phyloP scores from a whole-genome alignment of 2,113 vertebrate genomes.

The Ramphastos sulfuratus region DNA sequence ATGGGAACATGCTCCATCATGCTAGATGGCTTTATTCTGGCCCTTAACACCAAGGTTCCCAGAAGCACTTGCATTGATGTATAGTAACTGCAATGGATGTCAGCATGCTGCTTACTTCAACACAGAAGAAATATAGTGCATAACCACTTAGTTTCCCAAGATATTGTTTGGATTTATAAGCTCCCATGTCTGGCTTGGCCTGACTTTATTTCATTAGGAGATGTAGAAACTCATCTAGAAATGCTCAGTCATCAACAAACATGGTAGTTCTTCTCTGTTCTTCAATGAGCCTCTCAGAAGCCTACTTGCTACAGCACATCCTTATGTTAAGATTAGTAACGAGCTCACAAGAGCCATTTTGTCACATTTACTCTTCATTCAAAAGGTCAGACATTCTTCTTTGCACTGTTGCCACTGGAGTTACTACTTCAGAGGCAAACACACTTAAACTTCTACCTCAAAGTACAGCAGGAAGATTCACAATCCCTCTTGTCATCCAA shows the following conservation, averaged over 20 bases:
- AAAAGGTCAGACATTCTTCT: not conserved
- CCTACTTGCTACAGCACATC: not conserved
- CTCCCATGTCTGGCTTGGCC: not conserved
- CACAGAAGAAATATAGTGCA: not conserved
- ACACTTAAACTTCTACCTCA: not conserved
- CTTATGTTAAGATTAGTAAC: not conserved
- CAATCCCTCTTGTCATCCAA: not conserved
- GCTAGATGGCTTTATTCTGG: not conserved
- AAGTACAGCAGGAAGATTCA: not conserved
- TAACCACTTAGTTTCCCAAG: not conserved
- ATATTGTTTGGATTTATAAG: not conserved
- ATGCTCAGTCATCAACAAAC: not conserved
- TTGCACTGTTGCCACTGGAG: not conserved
- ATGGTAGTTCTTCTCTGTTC: not conserved
- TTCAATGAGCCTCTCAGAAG: not conserved
- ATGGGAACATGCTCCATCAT: not conserved
- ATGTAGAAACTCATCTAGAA: not conserved
- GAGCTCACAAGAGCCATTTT: not conserved
- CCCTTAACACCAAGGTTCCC: not conserved
- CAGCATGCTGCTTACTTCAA: not conserved
- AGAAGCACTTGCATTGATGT: not conserved
- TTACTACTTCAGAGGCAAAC: not conserved
- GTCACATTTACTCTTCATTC: not conserved
- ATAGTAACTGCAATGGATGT: not conserved
- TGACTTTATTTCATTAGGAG: not conserved